Evolutionary conservation across 2,113 vertebrate species (phyloP), one percentile per base, ranked within the genome.

Genomic region (Sinocyclocheilus rhinocerous): DNA sequence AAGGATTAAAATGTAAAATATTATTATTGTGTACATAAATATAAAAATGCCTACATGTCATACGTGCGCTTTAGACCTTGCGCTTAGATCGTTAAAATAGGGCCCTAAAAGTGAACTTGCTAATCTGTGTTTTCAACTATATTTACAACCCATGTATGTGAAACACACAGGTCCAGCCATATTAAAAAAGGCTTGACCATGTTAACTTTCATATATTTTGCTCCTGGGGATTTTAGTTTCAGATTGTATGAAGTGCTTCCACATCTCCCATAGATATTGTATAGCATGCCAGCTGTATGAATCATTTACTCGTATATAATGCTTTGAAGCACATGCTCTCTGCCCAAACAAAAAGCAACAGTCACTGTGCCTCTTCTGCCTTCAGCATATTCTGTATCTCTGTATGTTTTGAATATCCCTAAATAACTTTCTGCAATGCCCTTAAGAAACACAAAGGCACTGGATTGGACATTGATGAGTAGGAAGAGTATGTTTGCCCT

Each of bases 401-500:
- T 82, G 63, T 12, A 26, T 20, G 26, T 82, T 69, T 78, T 78
- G 13, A 48, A 10, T 73, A 36, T 65, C 39, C 57, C 11, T 65
- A 65, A 81, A 63, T 84, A 76, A 59, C 24, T 26, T 50, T 45
- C 52, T 13, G 1, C 13, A 61, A 50, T n/a, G 55, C 85, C 45
- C 45, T 61, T n/a, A 59, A 61, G 77, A 73, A 61, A 81, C 69
- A 59, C 22, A 42, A 79, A 67, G 26, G 65, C 48, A 18, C 10
- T 39, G 63, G 11, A 26, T 57, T 33, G 15, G 15, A 81, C 50
- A 22, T 61, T 57, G 6, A 65, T 63, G 39, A 15, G 50, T 3
- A 13, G 63, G 36, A 81, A 45, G 26, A 55, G 45, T 42, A 45
- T 65, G 42, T 83, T 77, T 87, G 52, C 16, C 67, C 36, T 70